Base-by-base conservation (phyloP, 2,113 vertebrate genomes). In the Vulpes vulpes region DNA sequence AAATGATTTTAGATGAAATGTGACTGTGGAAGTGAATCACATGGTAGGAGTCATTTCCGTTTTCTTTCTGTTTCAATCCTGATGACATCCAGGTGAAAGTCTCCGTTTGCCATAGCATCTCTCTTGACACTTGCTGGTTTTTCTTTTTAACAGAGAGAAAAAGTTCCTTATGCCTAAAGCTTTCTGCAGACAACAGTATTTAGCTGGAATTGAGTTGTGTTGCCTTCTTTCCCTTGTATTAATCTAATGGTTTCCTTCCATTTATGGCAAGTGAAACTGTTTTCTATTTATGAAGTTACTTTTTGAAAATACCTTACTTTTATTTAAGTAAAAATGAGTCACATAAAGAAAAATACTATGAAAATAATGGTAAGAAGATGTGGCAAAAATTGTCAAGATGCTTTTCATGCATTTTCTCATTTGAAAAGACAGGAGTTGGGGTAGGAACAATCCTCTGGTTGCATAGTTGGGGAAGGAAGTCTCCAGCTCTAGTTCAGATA, bases 261-360 rank as follows among this genome's bases (percentile, higher is more conserved):
- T 81, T 98, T 76, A 35, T 88, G 30, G 51, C 62, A 94, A 90
- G 43, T 80, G 78, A 86, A 94, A 76, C 55, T 35, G 23, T 32
- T 85, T 98, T 91, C 78, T 96, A 11, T 87, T 93, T 93, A 43
- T 80, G 81, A 62, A 88, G 32, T 90, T 97, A 62, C 51, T 94
- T 92, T 92, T 91, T 51, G 95, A 78, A 71, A 89, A n/a, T 30
- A 88, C 5, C 32, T 62, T 73, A 65, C 20, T 93, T 83, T 67
- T 84, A 91, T 88, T 78, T 94, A 90, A 87, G 85, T 76, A 76
- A 88, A 96, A 81, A 35, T 76, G 30, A 90, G 19, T 94, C 57
- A 69, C 14, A 17, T 86, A 57, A 96, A 96, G 35, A 74, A 85
- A 78, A 96, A 25, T 20, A 43, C 20, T 57, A 12, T n/a, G 51